Evolutionary conservation across 2,888 invertebrate species (phyloP), one percentile per base, ranked within the genome.

Genomic region (Drosophila acutilabella): DNA sequence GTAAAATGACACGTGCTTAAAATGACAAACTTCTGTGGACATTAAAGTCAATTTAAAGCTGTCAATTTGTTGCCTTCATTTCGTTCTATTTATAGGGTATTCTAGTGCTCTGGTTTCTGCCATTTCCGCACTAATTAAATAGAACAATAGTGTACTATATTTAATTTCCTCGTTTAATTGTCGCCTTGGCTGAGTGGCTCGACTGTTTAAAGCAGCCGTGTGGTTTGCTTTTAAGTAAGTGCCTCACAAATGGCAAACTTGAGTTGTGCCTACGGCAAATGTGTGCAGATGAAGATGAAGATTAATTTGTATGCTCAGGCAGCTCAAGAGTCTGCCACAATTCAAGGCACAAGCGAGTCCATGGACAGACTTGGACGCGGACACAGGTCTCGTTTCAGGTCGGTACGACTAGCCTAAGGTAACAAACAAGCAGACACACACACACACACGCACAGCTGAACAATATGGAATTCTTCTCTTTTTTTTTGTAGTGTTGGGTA

Each of bases 281-380:
- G 66, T 64, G 56, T 66, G 56, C 56, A 68, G 67, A 60, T 56
- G 69, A 45, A 58, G 62, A 64, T 72, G 78, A 84, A 76, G 80
- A 84, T 84, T 84, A 84, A 84, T 84, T 87, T 84, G 78, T 87
- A 57, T 81, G 70, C 70, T 73, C 56, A 68, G 75, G 65, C 68
- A 64, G n/a, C 81, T 71, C 51, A 64, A 73, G 74, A 56, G 71
- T 33, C 14, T 50, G 61, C 62, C 67, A 54, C 65, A 74, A 57
- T 78, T 78, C 59, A 64, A 54, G 56, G 58, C 36, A 50, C 64
- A 61, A 50, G 16, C 47, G 70, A 61, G 47, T 13, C 48, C 50
- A 33, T 23, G 51, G n/a, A 8, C 42, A 16, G 60, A 38, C 52
- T 26, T 44, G 52, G 50, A 11, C 23, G 23, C 20, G n/a, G 26